These are phyloP conservation scores for Calypte anna DNA, from an alignment of 2,113 vertebrate species.

Conservation along the genomic window DNA sequence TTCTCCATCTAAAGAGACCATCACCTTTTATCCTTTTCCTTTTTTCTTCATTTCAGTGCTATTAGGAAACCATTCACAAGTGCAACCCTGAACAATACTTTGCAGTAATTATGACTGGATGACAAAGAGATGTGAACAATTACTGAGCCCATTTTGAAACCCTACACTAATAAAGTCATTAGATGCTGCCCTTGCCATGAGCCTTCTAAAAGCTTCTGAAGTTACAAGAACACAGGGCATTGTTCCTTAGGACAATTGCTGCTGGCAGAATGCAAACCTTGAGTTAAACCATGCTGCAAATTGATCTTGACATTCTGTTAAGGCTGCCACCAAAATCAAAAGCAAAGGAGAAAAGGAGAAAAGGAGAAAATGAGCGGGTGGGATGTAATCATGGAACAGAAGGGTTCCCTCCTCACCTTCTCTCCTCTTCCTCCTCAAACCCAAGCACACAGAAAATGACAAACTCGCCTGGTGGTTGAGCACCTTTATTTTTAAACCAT, in stretches of 20 bases:
- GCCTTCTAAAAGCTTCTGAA: constrained; percentile 85
- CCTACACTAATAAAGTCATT: constrained; percentile 91
- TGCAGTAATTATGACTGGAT: constrained; percentile 92
- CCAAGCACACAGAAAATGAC: constrained; percentile 78
- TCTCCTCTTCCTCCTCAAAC: constrained; percentile 78
- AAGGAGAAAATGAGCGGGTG: constrained; percentile 87
- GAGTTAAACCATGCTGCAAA: constrained; percentile 90
- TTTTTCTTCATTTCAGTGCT: constrained; percentile 77
- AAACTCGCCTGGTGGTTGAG: constrained; percentile 83
- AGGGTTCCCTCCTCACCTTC: constrained; percentile 83
- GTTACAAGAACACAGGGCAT: constrained; percentile 88
- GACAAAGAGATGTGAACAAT: constrained; percentile 93
- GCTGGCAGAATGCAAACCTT: constrained; percentile 85
- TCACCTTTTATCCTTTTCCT: constrained; percentile 77
- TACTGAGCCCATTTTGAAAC: constrained; percentile 89
- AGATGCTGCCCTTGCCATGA: constrained; percentile 87
- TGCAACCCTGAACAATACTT: constrained; percentile 80
- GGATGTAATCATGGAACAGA: constrained; percentile 84
- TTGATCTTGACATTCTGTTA: constrained; percentile 89
- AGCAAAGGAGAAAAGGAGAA: constrained; percentile 85
- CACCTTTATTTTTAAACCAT: constrained; percentile 92
- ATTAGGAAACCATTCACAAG: constrained; percentile 82
- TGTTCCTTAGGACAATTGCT: constrained; percentile 83
- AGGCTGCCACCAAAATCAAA: constrained; percentile 86
- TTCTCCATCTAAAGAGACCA: constrained; percentile 75